Conservation (phyloP, 2,797 vertebrate species). For the Apodemus agrarius region DNA sequence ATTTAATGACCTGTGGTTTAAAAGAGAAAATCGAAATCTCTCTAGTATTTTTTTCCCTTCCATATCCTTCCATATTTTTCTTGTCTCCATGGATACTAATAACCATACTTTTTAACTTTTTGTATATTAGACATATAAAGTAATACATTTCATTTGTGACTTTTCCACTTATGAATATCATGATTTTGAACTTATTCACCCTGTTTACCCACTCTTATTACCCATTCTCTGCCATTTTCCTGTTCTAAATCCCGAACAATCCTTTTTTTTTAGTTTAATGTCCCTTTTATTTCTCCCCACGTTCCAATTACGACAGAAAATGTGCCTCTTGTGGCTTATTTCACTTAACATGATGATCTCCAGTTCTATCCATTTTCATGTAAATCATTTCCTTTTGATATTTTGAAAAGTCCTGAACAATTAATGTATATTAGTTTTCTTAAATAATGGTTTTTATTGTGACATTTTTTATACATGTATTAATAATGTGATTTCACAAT, state of each 20-base stretch:
- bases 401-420: background rate
- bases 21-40: constrained; percentile 22
- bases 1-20: constrained; percentile 45
- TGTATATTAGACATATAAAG: background rate
- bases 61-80: constrained; percentile 42
- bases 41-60: constrained; percentile 39
- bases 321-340: background rate
- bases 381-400: background rate
- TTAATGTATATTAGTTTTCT: background rate
- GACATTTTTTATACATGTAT: background rate
- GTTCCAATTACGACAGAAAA: background rate
- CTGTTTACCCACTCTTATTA: background rate
- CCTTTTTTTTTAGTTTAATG: background rate
- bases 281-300: background rate
- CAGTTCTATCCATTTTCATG: background rate
- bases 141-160: background rate
- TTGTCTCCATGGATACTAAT: constrained; percentile 6
- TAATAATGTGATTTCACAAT: background rate
- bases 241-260: background rate
- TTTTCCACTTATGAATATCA: background rate
- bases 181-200: background rate
- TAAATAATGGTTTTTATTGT: background rate
- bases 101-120: background rate
- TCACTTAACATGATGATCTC: background rate
- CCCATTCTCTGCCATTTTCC: too few species aligned